Evolutionary conservation across 1,140 invertebrate genomes (phyloP).

Genomic region (Diorhabda carinulata): DNA sequence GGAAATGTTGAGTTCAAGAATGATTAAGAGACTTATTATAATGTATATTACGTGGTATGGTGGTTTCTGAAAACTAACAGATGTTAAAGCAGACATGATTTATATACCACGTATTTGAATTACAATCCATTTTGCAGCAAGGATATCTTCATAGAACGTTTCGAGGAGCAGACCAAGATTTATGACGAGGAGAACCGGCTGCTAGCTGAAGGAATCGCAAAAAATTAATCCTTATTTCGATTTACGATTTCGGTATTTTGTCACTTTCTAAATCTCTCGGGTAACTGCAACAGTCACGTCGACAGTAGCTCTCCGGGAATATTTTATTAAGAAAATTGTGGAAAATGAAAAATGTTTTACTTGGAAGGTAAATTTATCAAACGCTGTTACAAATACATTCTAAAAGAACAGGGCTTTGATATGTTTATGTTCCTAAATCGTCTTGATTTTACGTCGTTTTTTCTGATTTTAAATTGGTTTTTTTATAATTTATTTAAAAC

Average conservation of each 20-base stretch:
- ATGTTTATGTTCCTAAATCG: no score
- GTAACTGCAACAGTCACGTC: no score
- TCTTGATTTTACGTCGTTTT: no score
- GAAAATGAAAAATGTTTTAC: no score
- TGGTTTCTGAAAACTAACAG: conserved; percentile 37
- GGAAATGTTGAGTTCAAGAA: conserved; percentile 18
- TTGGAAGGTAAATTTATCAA: no score
- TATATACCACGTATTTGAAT: conserved; percentile 32
- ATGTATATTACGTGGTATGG: conserved; percentile 20
- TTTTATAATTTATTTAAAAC: no score
- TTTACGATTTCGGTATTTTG: conserved; percentile 1
- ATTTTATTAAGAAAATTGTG: no score
- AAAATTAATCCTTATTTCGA: conserved; percentile 3
- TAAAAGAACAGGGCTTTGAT: no score
- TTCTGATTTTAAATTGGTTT: no score
- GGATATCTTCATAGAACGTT: conserved; percentile 11
- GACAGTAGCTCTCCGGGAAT: no score
- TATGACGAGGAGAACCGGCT: not conserved
- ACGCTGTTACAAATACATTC: no score
- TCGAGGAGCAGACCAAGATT: not conserved
- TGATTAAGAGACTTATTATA: conserved; percentile 38
- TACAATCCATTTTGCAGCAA: conserved; percentile 21
- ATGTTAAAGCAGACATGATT: conserved; percentile 34
- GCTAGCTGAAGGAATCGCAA: not conserved
- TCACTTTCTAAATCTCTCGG: not conserved